Percentiles rank a stretch among this genome's conserved stretches.
Evolutionary conservation across 2,113 vertebrate species (phyloP).

Genomic region (Festucalex cinctus): DNA sequence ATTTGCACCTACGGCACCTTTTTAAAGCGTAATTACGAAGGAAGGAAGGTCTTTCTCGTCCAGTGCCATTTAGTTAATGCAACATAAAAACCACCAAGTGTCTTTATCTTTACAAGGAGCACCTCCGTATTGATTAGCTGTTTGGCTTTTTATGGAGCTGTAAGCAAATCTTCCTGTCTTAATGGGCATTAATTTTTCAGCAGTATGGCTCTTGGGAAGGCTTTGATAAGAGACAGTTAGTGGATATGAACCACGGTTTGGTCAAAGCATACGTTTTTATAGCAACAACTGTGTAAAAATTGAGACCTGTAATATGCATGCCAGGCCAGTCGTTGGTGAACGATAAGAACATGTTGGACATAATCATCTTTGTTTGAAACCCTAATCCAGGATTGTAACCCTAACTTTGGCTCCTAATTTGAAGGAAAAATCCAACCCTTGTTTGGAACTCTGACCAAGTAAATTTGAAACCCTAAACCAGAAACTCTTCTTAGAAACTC

Average conservation of each 20-base stretch:
- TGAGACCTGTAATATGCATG: neutral
- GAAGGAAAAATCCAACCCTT: no score
- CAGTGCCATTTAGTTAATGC: conserved; percentile 59
- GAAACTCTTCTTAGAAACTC: no score
- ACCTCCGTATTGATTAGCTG: neutral
- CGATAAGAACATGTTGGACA: no score
- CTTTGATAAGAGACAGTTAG: neutral
- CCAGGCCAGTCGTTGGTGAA: neutral
- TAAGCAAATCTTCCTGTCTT: neutral
- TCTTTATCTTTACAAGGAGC: neutral
- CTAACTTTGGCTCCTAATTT: no score
- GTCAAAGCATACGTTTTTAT: neutral
- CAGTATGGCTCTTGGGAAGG: neutral
- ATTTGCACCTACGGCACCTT: conserved; percentile 71
- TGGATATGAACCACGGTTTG: neutral
- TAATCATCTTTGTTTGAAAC: no score
- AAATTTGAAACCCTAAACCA: no score
- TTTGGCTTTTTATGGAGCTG: neutral
- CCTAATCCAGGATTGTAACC: no score
- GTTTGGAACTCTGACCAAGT: no score
- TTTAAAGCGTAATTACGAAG: conserved; percentile 73
- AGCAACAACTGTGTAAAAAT: neutral
- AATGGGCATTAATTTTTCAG: neutral
- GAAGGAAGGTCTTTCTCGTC: conserved; percentile 51
- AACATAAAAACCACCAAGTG: conserved; percentile 22